phyloP scores from a whole-genome alignment of 2,113 vertebrate genomes.

The Megaceryle maxima region DNA sequence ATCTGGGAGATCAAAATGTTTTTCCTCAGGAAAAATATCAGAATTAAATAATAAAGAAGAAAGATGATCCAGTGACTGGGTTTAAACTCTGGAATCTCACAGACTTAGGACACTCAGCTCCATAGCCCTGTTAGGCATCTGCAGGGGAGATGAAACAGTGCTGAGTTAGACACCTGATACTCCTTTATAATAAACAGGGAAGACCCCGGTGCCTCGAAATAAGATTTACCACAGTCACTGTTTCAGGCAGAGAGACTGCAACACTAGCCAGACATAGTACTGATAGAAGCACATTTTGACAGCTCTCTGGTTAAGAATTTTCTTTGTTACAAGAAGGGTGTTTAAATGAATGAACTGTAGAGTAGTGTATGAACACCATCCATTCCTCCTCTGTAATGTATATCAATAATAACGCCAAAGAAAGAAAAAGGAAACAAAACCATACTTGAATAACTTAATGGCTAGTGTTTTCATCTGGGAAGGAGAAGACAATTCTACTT shows the following conservation, averaged over 20 bases:
- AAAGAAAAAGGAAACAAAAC: neutral
- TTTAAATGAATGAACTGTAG: neutral
- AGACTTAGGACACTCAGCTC: neutral
- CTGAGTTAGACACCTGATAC: neutral
- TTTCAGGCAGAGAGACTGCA: neutral
- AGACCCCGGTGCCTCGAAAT: neutral
- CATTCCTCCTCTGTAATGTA: neutral
- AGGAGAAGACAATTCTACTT: neutral
- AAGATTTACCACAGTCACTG: neutral
- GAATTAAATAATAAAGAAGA: neutral
- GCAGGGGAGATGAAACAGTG: neutral
- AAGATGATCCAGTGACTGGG: neutral
- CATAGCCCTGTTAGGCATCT: neutral
- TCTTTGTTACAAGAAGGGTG: neutral
- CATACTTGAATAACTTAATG: neutral
- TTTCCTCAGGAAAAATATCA: neutral
- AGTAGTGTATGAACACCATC: neutral
- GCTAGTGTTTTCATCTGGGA: neutral
- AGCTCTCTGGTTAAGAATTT: neutral
- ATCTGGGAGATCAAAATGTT: neutral
- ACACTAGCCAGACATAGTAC: neutral
- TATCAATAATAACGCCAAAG: neutral
- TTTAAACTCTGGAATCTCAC: neutral
- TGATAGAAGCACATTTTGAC: neutral
- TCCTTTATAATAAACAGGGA: neutral